Evolutionary conservation across 2,888 invertebrate species (phyloP), one percentile per base, ranked within the genome.

Genomic region (Amiota mariae): DNA sequence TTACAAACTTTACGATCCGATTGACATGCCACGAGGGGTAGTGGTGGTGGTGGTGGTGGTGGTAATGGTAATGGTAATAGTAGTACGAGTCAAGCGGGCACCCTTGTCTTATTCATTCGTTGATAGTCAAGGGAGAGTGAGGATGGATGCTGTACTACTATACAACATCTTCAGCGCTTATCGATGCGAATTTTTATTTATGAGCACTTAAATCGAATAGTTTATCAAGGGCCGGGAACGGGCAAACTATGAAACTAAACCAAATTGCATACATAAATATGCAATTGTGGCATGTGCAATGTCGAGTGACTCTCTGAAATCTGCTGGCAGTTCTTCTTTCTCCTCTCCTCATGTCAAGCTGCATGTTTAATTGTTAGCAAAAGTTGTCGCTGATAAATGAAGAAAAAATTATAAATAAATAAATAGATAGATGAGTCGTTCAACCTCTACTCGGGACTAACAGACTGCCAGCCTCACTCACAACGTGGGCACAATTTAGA

Each of bases 1-100:
- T 88, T 88, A 85, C 88, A 88, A 88, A 88, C 88, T 88, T 87
- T 86, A 81, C 82, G 84, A 83, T 81, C 83, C 85, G 85, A 80
- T 83, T 84, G 84, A 82, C 85, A 84, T 81, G 63, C 70, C 20
- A 75, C 73, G 54, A 66, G 20, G 47, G 48, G 36, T 36, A 68
- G 36, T 18, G 36, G 51, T 9, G 48, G 15, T 15, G 48, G 36
- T 36, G 54, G 36, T 18, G 36, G 51, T 9, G 48, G 15, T 15
- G 67, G 36, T 47, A n/a, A 76, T 78, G 80, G 77, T 75, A 78
- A 70, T 15, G 71, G 20, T 36, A 56, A 24, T 20, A 8, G 36
- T 36, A 36, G 36, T 36, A 36, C 36, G 20, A 18, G 20, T 15
- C 61, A 24, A 76, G 79, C 79, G 47, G 59, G 47, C 59, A 12